Evolutionary conservation across 2,888 invertebrate genomes (phyloP).

Genomic region (Prenolepis imparis): DNA sequence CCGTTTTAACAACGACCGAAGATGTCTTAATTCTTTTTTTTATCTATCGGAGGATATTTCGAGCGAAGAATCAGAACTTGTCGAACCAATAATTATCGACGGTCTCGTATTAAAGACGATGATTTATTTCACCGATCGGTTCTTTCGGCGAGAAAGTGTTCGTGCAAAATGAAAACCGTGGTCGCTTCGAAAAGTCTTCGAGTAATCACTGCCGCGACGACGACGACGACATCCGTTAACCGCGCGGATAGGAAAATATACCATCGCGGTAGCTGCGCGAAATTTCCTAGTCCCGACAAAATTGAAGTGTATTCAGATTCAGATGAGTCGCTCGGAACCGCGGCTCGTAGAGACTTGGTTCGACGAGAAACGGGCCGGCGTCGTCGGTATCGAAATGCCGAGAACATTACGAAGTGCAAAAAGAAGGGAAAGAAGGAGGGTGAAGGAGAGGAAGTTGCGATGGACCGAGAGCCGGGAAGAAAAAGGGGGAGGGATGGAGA

Average conservation of each 20-base stretch:
- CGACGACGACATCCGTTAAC: slow-evolving; percentile 17
- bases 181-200: slow-evolving; percentile 25
- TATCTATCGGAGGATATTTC: not conserved
- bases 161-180: slow-evolving; percentile 46
- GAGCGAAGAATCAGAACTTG: not conserved
- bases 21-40: not conserved
- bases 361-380: not conserved
- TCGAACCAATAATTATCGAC: not conserved
- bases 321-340: slow-evolving; percentile 70
- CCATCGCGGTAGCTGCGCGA: slow-evolving; percentile 50
- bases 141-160: slow-evolving; percentile 32
- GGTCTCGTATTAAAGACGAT: not conserved
- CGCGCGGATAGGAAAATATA: slow-evolving; percentile 39
- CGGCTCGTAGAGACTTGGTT: slow-evolving; percentile 29
- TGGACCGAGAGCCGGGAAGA: not conserved
- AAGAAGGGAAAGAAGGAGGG: slow-evolving; percentile 1
- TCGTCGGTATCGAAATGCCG: slow-evolving; percentile 58
- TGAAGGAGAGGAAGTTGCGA: not conserved
- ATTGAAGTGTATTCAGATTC: slow-evolving; percentile 78
- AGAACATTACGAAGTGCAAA: slow-evolving; percentile 54
- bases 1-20: not conserved
- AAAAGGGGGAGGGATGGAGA: not conserved
- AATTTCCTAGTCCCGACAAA: slow-evolving; percentile 73
- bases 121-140: not conserved
- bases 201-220: slow-evolving; percentile 35